Percentiles rank a stretch among this genome's conserved stretches.
Conservation (phyloP, 2,888 invertebrate genomes). For the Mystacides longicornis region DNA sequence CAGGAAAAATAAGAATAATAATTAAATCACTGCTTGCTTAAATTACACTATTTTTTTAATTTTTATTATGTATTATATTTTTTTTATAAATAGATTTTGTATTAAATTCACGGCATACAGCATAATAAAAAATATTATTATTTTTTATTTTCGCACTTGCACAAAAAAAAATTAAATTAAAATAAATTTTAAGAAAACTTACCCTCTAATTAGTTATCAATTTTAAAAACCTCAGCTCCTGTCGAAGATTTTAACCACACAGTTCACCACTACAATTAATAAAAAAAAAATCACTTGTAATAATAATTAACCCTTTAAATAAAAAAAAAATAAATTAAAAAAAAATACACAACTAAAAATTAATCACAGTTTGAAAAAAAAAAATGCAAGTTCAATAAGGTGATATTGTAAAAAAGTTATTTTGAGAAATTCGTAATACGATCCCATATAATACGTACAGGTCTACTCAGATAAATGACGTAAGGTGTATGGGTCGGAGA, state of each 20-base stretch:
- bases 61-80: too few species aligned
- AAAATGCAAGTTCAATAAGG: constrained; percentile 14
- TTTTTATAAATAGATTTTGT: too few species aligned
- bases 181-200: background rate
- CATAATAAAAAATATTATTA: background rate
- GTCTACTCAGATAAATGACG: constrained; percentile 19
- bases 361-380: background rate
- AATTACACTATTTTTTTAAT: too few species aligned
- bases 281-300: constrained; percentile 9
- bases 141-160: background rate
- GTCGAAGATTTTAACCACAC: constrained; percentile 18
- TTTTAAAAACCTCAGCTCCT: constrained; percentile 1
- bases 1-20: too few species aligned
- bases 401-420: constrained; percentile 19
- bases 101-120: too few species aligned
- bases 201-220: background rate
- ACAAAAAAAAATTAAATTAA: background rate
- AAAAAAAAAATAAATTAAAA: constrained; percentile 4
- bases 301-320: background rate
- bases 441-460: constrained; percentile 18
- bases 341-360: constrained; percentile 1
- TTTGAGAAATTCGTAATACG: constrained; percentile 25
- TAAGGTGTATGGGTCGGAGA: constrained; percentile 10
- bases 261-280: constrained; percentile 14
- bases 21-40: too few species aligned